These are phyloP conservation scores for Hippopotamus amphibius DNA, from an alignment of 2,113 vertebrate species.

Conservation along the genomic window DNA sequence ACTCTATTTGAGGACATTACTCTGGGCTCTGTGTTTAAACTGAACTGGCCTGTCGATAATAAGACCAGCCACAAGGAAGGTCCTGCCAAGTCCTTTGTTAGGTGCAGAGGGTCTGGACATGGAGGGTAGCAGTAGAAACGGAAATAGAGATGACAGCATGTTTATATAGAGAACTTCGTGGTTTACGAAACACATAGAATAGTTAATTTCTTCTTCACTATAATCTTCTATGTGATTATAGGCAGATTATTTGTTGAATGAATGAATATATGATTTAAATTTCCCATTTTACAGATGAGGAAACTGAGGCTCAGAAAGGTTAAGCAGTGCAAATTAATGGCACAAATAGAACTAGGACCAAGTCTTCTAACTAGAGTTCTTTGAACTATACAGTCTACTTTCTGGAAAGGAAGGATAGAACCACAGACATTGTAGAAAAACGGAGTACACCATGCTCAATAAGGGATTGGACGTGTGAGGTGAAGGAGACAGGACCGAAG, in stretches of 20 bases:
- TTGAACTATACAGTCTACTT: background rate
- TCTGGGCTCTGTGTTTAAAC: background rate
- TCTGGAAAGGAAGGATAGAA: background rate
- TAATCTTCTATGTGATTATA: background rate
- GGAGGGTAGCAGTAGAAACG: background rate
- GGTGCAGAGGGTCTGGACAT: background rate
- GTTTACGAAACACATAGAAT: background rate
- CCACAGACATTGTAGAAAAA: background rate
- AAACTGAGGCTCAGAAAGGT: background rate
- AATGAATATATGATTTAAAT: background rate
- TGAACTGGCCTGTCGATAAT: background rate
- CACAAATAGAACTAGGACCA: background rate
- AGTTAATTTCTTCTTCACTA: background rate
- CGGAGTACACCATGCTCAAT: background rate
- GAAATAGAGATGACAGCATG: background rate
- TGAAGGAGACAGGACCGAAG: background rate
- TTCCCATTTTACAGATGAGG: background rate
- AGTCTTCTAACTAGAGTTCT: background rate
- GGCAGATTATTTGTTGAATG: background rate
- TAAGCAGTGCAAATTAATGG: background rate
- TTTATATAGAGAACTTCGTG: background rate
- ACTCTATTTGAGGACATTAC: background rate
- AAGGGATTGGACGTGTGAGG: background rate
- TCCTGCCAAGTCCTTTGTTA: background rate
- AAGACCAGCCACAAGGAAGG: background rate